These are phyloP conservation scores for Frankliniella fusca DNA, from an alignment of 2,888 invertebrate species.

Conservation along the genomic window DNA sequence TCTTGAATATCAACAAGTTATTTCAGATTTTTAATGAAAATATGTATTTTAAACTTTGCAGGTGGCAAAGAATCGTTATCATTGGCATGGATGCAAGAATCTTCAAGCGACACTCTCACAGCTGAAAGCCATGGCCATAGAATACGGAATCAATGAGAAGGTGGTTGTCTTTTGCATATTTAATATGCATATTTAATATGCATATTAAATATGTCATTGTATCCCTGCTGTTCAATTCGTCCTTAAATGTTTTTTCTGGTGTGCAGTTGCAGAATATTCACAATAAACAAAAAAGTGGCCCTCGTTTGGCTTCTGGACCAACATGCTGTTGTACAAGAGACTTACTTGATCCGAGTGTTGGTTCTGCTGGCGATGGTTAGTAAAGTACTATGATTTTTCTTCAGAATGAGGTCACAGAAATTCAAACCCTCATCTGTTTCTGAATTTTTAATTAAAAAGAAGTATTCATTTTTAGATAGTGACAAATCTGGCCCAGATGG, in stretches of 20 bases:
- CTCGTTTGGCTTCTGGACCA: not conserved
- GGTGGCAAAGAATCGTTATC: conserved; percentile 62
- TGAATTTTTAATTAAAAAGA: not conserved
- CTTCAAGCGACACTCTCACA: conserved; percentile 57
- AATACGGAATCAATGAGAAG: conserved; percentile 53
- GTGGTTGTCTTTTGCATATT: conserved; percentile 41
- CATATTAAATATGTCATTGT: not conserved
- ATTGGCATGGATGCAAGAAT: conserved; percentile 63
- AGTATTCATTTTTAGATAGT: not conserved
- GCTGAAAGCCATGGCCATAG: conserved; percentile 58
- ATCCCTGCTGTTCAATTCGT: not conserved
- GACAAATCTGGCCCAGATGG: not conserved
- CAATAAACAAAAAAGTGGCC: not conserved
- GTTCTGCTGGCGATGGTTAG: not conserved
- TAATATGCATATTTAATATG: not conserved
- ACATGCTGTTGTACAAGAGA: conserved; percentile 11
- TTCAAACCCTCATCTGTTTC: no score
- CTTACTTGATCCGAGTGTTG: not conserved
- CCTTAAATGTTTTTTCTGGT: not conserved
- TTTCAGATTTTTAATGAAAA: conserved; percentile 40
- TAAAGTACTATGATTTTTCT: no score
- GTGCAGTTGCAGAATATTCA: conserved; percentile 7
- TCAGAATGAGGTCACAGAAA: no score
- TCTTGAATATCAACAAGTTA: not conserved
- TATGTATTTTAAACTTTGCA: conserved; percentile 33